Evolutionary conservation across 1,140 invertebrate genomes (phyloP), one percentile per base, ranked within the genome.

Genomic region (Papilio helenus): DNA sequence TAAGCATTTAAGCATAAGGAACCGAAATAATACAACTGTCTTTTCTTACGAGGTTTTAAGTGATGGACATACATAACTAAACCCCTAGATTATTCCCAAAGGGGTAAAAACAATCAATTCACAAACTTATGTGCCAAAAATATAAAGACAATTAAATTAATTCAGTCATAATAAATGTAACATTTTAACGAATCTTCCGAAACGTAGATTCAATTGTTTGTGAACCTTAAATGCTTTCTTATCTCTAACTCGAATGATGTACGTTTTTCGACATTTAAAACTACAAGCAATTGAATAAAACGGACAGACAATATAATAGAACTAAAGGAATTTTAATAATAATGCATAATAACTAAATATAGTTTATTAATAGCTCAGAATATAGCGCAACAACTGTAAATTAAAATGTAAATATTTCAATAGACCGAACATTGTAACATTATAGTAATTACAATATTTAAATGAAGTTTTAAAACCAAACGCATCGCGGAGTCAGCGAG

Each of bases 221-320:
- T 3, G 58, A 23, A 58, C n/a, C 23, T 61, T 65, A 5, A 29
- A 3, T 3, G 61, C 61, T 65, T 65, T 61, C 0, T 65, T 29
- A 61, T 61, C 55, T 8, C 1, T 2, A 61, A 26, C 61, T 8
- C 3, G 3, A 61, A 26, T 14, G 0, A 29, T 16, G 9, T 65
- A 29, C 14, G 3, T 16, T 65, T 65, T 65, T 65, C 29, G 23
- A 65, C 23, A 65, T 26, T 65, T 65, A 65, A 61, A 10, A 14
- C 3, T 26, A 61, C 26, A 68, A 68, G 26, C 16, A 26, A 74
- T 49, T 46, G 1, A 49, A 44, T 44, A 23, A 74, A 74, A 76
- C 82, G 79, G 85, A 84, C 87, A 89, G 61, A 89, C 86, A 89
- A 87, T 82, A 85, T 61, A 80, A 65, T 58, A 80, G 80, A 88